Evolutionary conservation across 2,888 invertebrate genomes (phyloP).

Genomic region (Mimachlamys varia): DNA sequence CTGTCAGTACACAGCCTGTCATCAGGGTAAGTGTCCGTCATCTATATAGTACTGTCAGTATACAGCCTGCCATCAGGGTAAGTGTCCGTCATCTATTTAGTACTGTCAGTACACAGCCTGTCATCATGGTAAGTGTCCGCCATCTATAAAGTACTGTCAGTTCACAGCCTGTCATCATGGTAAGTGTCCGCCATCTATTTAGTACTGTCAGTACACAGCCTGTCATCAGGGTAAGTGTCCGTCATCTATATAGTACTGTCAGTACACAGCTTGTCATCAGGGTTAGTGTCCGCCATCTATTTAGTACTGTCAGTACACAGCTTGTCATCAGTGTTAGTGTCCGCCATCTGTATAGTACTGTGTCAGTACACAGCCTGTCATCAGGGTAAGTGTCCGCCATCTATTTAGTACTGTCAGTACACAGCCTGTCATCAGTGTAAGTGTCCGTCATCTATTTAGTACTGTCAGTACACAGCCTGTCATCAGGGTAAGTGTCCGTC

Average conservation of each 20-base stretch:
- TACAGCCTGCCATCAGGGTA: conserved; percentile 56
- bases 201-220: conserved; percentile 50
- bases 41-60: conserved; percentile 45
- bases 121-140: conserved; percentile 49
- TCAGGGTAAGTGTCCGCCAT: conserved; percentile 46
- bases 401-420: conserved; percentile 45
- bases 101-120: conserved; percentile 55
- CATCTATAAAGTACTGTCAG: conserved; percentile 43
- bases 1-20: conserved; percentile 55
- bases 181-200: conserved; percentile 6
- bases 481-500: conserved; percentile 48
- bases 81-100: neutral
- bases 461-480: conserved; percentile 55
- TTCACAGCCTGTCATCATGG: conserved; percentile 55
- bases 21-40: conserved; percentile 48
- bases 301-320: conserved; percentile 48
- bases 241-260: conserved; percentile 39
- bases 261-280: conserved; percentile 52
- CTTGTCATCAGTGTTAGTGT: conserved; percentile 54
- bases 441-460: neutral
- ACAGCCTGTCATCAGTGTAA: conserved; percentile 55
- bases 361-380: conserved; percentile 55
- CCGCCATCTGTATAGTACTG: too few relatives aligned
- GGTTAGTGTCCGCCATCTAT: conserved; percentile 44
- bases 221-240: conserved; percentile 53